These are phyloP conservation scores for Drosophila leontia DNA, from an alignment of 1,140 invertebrate species.

Conservation along the genomic window DNA sequence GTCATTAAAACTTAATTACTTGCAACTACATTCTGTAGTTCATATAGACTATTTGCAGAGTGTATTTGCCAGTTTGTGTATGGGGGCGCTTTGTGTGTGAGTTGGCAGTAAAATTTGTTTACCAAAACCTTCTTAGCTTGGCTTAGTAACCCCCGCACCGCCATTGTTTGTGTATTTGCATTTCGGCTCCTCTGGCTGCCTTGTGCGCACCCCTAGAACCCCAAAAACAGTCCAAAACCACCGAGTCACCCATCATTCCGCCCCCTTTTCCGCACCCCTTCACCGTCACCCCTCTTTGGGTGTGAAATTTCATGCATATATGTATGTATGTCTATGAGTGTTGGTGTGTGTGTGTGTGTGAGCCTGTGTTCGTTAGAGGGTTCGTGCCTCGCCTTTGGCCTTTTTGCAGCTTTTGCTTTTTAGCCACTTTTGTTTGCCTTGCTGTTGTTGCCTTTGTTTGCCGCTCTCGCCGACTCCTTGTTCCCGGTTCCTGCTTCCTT, in stretches of 20 bases:
- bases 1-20: slow-evolving; percentile 14
- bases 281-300: slow-evolving; percentile 36
- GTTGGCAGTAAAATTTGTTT: slow-evolving; percentile 75
- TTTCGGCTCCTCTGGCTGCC: slow-evolving; percentile 57
- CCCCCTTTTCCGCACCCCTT: slow-evolving; percentile 13
- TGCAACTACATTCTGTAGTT: slow-evolving; percentile 4
- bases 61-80: slow-evolving; percentile 36
- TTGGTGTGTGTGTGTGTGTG: slow-evolving; percentile 5
- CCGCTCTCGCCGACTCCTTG: slow-evolving; percentile 17
- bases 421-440: slow-evolving; percentile 64
- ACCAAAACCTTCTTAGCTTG: slow-evolving; percentile 83
- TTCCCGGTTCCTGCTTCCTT: slow-evolving; percentile 23
- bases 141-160: slow-evolving; percentile 77
- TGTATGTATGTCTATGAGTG: slow-evolving; percentile 51
- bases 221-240: slow-evolving; percentile 24
- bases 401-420: slow-evolving; percentile 67
- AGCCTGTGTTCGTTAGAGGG: slow-evolving; percentile 34
- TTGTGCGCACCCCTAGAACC: slow-evolving; percentile 7
- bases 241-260: slow-evolving; percentile 14
- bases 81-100: slow-evolving; percentile 47
- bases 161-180: slow-evolving; percentile 82
- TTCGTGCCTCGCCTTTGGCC: slow-evolving; percentile 63
- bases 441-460: slow-evolving; percentile 54
- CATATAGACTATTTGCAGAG: slow-evolving; percentile 8
- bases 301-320: slow-evolving; percentile 79